Evolutionary conservation across 2,113 vertebrate genomes (phyloP), one percentile per base, ranked within the genome.

Genomic region (Python bivittatus): DNA sequence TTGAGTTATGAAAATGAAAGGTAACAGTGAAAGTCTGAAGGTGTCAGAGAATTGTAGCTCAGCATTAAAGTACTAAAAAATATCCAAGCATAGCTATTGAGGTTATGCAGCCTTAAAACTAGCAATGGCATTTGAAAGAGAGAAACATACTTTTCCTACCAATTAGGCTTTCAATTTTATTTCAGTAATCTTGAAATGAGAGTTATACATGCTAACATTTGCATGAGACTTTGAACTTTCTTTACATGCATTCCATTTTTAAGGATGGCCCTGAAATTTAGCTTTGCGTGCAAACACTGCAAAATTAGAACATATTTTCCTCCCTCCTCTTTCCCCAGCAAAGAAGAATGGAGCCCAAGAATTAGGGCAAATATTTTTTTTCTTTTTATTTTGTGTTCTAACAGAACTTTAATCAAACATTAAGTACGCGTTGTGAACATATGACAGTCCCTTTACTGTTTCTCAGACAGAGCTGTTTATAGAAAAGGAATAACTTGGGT

Each of bases 361-460:
- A 95, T 93, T 97, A 95, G 95, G 97, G 96, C 91, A 97, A 95
- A 95, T 33, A 91, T 89, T 93, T 92, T 91, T 95, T 96, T 94
- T 38, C 23, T 93, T 97, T 98, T 97, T 97, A 97, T 97, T 97
- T 95, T 97, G 88, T 33, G 38, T 97, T 97, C 96, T 96, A 96
- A 95, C 90, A 96, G 93, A 97, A 95, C 56, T 97, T 97, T 96
- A 95, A 86, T 96, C 95, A 96, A 96, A 96, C 96, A 96, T 11
- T 96, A 68, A 97, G 90, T 94, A 97, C 0, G 72, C 33, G 17
- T 79, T 79, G 17, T 97, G 95, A 97, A 95, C 94, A 95, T 95
- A 95, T 93, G 96, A 94, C 91, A 93, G 53, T 95, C 95, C 95
- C 93, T 97, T 97, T 93, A 89, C 93, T 96, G 90, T 95, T 97